Conservation (phyloP, 2,888 invertebrate species). For the Lasiommata megera region DNA sequence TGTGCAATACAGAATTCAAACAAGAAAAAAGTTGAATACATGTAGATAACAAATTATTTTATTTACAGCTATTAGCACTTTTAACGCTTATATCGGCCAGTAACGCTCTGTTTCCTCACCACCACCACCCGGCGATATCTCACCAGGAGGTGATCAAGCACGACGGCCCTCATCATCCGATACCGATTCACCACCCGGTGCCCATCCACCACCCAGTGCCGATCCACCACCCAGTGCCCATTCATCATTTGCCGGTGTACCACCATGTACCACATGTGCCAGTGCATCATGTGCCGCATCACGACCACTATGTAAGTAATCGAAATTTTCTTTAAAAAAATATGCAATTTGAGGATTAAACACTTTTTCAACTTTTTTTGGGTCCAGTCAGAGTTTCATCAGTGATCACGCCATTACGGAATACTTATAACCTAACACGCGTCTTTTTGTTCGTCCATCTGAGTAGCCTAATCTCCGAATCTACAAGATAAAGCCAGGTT, state of each 20-base stretch:
- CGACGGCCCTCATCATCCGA: constrained; percentile 55
- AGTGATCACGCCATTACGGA: too few species aligned
- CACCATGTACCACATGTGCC: constrained; percentile 45
- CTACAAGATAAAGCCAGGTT: too few species aligned
- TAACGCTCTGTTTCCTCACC: constrained; percentile 56
- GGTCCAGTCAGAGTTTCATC: too few species aligned
- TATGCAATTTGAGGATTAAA: too few species aligned
- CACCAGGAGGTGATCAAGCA: constrained; percentile 69
- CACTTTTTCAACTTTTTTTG: too few species aligned
- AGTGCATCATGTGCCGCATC: constrained; percentile 48
- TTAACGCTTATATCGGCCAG: constrained; percentile 56
- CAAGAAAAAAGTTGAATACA: too few species aligned
- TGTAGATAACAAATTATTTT: constrained; percentile 2
- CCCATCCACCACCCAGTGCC: constrained; percentile 47
- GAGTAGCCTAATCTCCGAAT: too few species aligned
- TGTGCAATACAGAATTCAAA: too few species aligned
- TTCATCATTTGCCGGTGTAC: constrained; percentile 45
- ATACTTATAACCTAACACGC: too few species aligned
- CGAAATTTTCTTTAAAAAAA: not conserved
- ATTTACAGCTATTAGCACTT: constrained; percentile 52
- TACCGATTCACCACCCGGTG: constrained; percentile 42
- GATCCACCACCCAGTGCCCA: constrained; percentile 38
- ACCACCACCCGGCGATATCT: constrained; percentile 62
- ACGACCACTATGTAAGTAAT: constrained; percentile 69
- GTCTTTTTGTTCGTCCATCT: too few species aligned